Conservation (phyloP, 1,140 invertebrate genomes). For the Wiebesia pumilae region DNA sequence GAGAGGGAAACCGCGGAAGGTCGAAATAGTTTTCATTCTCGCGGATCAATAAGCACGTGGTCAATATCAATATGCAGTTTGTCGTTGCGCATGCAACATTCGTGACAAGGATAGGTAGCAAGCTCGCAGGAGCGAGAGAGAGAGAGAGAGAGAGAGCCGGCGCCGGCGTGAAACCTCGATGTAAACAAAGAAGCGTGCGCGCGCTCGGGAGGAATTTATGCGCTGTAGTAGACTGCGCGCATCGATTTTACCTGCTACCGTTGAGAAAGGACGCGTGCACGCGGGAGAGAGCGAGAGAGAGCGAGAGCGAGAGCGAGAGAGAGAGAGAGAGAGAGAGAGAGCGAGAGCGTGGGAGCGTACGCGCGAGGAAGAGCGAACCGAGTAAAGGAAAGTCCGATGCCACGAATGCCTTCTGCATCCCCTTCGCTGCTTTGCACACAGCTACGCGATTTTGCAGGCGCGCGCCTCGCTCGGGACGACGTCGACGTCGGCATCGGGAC, state of each 20-base stretch:
- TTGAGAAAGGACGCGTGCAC: background rate
- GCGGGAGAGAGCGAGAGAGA: background rate
- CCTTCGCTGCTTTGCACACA: background rate
- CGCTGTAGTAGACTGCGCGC: constrained; percentile 38
- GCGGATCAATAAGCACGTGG: constrained; percentile 56
- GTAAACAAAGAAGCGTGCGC: constrained; percentile 75
- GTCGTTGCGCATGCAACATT: constrained; percentile 21
- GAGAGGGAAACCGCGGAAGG: constrained; percentile 5
- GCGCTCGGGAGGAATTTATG: constrained; percentile 18
- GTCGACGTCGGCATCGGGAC: too few species aligned
- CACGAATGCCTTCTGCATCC: background rate
- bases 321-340: background rate
- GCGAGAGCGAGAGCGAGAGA: background rate
- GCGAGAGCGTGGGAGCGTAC: background rate
- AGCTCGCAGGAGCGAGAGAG: constrained; percentile 15
- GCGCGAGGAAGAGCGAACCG: too few species aligned
- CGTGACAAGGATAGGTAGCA: constrained; percentile 40
- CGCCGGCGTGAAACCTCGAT: constrained; percentile 58
- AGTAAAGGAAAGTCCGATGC: background rate
- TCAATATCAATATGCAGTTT: constrained; percentile 22
- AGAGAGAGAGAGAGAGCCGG: background rate
- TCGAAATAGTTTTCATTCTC: constrained; percentile 10
- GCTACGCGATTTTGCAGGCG: background rate
- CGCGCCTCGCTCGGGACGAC: too few species aligned
- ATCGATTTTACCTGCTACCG: constrained; percentile 67